phyloP scores from a whole-genome alignment of 2,888 invertebrate genomes.

The Cynaeus angustus region DNA sequence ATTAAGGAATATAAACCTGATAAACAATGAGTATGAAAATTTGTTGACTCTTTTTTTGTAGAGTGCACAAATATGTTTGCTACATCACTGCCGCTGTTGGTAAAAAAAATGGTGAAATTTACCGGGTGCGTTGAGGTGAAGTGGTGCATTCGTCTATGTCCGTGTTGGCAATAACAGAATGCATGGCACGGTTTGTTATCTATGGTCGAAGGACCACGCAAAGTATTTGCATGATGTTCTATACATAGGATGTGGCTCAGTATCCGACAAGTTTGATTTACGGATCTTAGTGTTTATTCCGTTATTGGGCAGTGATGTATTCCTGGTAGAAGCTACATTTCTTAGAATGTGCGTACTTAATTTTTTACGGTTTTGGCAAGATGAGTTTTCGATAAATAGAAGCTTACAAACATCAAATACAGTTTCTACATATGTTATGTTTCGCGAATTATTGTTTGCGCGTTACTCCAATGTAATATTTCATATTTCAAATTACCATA shows the following conservation, averaged over 20 bases:
- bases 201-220: constrained; percentile 41
- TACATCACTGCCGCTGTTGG: neutral
- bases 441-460: too few relatives aligned
- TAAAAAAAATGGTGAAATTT: constrained; percentile 29
- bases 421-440: too few relatives aligned
- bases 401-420: too few relatives aligned
- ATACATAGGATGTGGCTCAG: constrained; percentile 12
- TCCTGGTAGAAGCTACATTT: neutral
- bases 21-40: neutral
- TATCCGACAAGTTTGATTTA: constrained; percentile 41
- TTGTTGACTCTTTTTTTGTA: neutral
- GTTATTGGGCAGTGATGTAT: constrained; percentile 15
- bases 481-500: too few relatives aligned
- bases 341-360: too few relatives aligned
- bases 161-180: constrained; percentile 39
- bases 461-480: too few relatives aligned
- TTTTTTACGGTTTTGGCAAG: too few relatives aligned
- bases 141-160: constrained; percentile 45
- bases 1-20: neutral
- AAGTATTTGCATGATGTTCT: constrained; percentile 42
- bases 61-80: neutral
- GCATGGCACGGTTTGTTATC: constrained; percentile 40
- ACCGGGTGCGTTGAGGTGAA: constrained; percentile 38
- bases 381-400: too few relatives aligned
- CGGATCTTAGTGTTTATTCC: constrained; percentile 8